Evolutionary conservation across 2,113 vertebrate genomes (phyloP).

Genomic region (Microtus montanus): DNA sequence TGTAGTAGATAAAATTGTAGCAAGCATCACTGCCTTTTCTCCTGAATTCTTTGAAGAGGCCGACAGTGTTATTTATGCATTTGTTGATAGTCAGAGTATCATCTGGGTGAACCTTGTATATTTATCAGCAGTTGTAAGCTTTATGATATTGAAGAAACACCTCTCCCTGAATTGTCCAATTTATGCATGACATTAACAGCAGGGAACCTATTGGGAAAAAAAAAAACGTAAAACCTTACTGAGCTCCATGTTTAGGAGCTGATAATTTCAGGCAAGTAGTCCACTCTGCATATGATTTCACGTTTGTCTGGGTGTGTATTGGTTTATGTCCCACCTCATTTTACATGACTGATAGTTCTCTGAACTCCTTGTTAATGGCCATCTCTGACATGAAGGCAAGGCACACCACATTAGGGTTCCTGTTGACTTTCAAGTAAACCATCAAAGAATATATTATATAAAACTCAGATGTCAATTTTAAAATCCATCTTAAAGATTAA

Average conservation of each 20-base stretch:
- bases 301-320: slow-evolving; percentile 43
- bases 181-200: not conserved
- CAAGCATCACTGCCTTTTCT: slow-evolving; percentile 55
- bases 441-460: slow-evolving; percentile 64
- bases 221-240: slow-evolving; percentile 5
- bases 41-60: slow-evolving; percentile 44
- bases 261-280: slow-evolving; percentile 53
- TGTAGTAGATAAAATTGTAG: slow-evolving; percentile 59
- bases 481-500: slow-evolving; percentile 73
- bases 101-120: slow-evolving; percentile 1
- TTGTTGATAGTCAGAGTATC: slow-evolving; percentile 45
- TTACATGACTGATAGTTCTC: slow-evolving; percentile 62
- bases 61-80: slow-evolving; percentile 56
- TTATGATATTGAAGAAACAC: slow-evolving; percentile 5
- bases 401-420: slow-evolving; percentile 37
- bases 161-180: not conserved
- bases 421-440: slow-evolving; percentile 72
- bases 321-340: slow-evolving; percentile 38
- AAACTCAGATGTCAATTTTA: slow-evolving; percentile 66
- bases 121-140: slow-evolving; percentile 43
- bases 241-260: slow-evolving; percentile 46
- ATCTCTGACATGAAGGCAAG: slow-evolving; percentile 67
- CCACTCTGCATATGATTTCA: slow-evolving; percentile 12
- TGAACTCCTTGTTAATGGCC: slow-evolving; percentile 50
- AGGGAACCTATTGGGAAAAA: not conserved